phyloP scores from a whole-genome alignment of 2,797 vertebrate species.

The Mormyrops attenuatus region DNA sequence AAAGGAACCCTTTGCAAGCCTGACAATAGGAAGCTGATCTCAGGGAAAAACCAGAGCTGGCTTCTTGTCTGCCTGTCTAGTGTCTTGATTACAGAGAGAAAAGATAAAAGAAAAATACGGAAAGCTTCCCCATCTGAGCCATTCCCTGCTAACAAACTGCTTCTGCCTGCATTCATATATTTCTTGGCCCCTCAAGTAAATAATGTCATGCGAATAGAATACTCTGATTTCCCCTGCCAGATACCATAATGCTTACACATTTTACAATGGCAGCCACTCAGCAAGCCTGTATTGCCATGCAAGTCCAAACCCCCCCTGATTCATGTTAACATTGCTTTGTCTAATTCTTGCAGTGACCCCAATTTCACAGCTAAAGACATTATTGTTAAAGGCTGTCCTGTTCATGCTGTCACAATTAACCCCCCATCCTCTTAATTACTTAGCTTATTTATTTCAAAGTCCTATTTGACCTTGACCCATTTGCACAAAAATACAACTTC shows the following conservation, averaged over 20 bases:
- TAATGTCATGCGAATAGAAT: background rate
- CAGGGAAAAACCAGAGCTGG: background rate
- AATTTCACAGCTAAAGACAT: conserved; percentile 21
- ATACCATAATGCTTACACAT: background rate
- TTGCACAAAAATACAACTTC: conserved; percentile 6
- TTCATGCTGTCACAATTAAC: conserved; percentile 17
- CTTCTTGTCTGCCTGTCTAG: background rate
- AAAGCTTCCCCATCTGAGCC: background rate
- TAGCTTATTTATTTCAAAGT: conserved; percentile 4
- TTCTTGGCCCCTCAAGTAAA: conserved; percentile 4
- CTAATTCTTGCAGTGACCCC: background rate
- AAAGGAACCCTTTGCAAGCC: background rate
- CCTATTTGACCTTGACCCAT: conserved; percentile 15
- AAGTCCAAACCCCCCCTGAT: background rate
- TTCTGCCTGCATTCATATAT: background rate
- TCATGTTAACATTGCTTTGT: conserved; percentile 5
- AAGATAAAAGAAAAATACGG: conserved; percentile 1
- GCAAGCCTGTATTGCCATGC: background rate
- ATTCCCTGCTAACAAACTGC: background rate
- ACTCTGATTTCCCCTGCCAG: background rate
- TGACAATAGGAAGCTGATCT: background rate
- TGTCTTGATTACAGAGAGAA: conserved; percentile 6
- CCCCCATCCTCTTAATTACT: conserved; percentile 13
- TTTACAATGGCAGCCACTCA: background rate
- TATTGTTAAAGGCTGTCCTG: conserved; percentile 14